Base-by-base conservation (phyloP, 2,888 invertebrate species). In the Drosophila seclusa region DNA sequence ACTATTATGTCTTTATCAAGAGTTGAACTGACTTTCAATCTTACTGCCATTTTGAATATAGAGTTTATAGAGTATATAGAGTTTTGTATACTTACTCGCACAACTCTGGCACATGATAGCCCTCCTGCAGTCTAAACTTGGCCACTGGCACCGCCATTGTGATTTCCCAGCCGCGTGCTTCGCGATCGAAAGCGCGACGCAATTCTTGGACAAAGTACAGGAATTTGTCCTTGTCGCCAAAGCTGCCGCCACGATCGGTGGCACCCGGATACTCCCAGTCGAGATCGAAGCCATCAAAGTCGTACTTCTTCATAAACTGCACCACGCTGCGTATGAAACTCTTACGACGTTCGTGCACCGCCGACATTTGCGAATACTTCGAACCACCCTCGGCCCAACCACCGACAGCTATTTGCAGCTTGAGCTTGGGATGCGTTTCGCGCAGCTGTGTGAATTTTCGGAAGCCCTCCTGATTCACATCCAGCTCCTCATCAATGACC, bases 251-350 rank as follows among this genome's bases (percentile, higher is more conserved):
- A 36, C 98, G 95, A 92, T 98, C 98, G 0, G 97, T 95, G 0
- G 98, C 98, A 1, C 96, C 97, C 2, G 98, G 97, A 91, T 98
- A 98, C 92, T 98, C 98, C 97, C 98, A 98, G 91, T 98, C 97
- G 85, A 97, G 94, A 91, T 98, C 97, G 87, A 98, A 95, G 0
- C 97, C 97, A 89, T 97, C 97, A 81, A 98, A 98, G 31, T 95
- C 93, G 90, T 97, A 97, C 87, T 95, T 94, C 60, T 96, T 94
- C 94, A 98, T 95, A 91, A 97, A 97, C 78, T 94, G 96, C 55
- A 97, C 95, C 59, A 97, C 95, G 88, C 97, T 97, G 54, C 93
- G 94, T 74, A 98, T 96, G 91, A 98, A 97, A 2, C 94, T 93
- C 87, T 95, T 94, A 59, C 98, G 94, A 27, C 95, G 94, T 60